Evolutionary conservation across 1,140 invertebrate genomes (phyloP), one percentile per base, ranked within the genome.

Genomic region (Battus philenor): DNA sequence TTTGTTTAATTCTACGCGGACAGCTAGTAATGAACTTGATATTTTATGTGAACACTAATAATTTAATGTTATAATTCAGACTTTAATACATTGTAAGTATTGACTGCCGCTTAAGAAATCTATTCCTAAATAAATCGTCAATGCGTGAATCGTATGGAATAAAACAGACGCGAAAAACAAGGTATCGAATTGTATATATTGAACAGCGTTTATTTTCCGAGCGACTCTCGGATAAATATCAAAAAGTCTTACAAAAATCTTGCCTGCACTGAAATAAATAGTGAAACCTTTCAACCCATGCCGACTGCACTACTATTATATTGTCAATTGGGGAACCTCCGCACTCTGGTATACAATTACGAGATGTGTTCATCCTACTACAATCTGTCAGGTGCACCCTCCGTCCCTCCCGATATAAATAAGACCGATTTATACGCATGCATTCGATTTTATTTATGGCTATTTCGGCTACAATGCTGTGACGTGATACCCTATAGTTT

Each of bases 281-380:
- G 20, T 20, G 13, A 17, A 27, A 16, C 12, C 33, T 47, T 47
- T 54, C 50, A 51, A 32, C 22, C 36, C 43, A 57, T 48, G 53
- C 50, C 54, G 49, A 51, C 39, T 44, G 36, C 41, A 58, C 24
- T 27, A 29, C 67, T 70, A 81, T 78, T 81, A 78, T 74, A 69
- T 50, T 65, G 77, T 81, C 72, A 78, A 77, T 70, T 71, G 38
- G 54, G 52, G 64, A 41, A 68, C 72, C 69, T 57, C 62, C 75
- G 44, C 33, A 44, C 46, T 41, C 44, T 57, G 49, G 66, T 72
- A 64, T 75, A 68, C 65, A 68, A 68, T 75, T 73, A 76, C 69
- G 61, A 68, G 73, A 77, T 64, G 68, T 81, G 72, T 81, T 76
- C 70, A 75, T 78, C 56, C 56, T 47, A 34, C 50, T 30, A 50